These are phyloP conservation scores for Dromococcyx pavoninus DNA, from an alignment of 2,797 vertebrate genomes.

Conservation along the genomic window DNA sequence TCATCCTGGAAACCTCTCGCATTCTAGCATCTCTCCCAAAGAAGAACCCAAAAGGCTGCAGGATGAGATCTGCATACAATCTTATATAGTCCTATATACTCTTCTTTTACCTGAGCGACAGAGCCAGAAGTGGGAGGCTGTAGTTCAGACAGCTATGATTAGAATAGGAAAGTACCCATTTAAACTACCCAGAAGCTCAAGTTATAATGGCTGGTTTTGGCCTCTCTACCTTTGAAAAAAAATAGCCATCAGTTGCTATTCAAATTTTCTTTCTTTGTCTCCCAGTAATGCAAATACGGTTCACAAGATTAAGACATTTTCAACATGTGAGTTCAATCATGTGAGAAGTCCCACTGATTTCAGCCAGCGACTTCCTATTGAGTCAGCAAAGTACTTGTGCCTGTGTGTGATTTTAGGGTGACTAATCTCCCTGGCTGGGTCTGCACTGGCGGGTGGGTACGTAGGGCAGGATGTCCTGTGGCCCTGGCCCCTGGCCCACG, in stretches of 20 bases:
- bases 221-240: neutral
- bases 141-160: neutral
- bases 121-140: neutral
- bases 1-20: neutral
- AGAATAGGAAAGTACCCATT: neutral
- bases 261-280: neutral
- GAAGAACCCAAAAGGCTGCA: neutral
- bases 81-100: neutral
- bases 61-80: neutral
- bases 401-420: neutral
- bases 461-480: neutral
- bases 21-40: neutral
- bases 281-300: neutral
- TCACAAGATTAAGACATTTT: neutral
- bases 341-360: constrained; percentile 26
- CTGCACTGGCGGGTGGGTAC: neutral
- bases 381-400: constrained; percentile 25
- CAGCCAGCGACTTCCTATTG: constrained; percentile 33
- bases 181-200: neutral
- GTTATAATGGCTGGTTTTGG: neutral
- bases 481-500: neutral
- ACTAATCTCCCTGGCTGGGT: neutral
- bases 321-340: neutral
- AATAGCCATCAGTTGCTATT: neutral
- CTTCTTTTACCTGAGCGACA: neutral